These are phyloP conservation scores for Drosophila ezoana DNA, from an alignment of 2,888 invertebrate genomes.

Conservation along the genomic window DNA sequence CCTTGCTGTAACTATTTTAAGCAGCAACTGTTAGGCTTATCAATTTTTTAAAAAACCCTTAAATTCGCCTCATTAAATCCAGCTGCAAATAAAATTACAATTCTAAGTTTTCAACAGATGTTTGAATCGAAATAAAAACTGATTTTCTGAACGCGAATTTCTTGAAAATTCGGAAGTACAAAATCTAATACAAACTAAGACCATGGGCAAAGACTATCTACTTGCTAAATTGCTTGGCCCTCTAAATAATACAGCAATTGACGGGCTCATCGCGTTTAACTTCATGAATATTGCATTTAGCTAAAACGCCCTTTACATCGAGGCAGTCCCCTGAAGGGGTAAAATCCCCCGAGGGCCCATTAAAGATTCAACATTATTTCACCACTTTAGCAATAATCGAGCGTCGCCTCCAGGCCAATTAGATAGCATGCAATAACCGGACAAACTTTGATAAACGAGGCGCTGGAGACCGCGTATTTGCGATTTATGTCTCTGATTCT, in stretches of 20 bases:
- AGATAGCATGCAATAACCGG: constrained; percentile 68
- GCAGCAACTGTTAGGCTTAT: no score
- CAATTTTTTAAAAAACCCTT: no score
- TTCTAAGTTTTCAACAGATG: no score
- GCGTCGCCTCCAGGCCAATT: constrained; percentile 51
- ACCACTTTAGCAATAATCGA: constrained; percentile 46
- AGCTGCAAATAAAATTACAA: no score
- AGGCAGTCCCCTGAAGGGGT: neutral
- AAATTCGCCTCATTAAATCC: no score
- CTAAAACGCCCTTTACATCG: constrained; percentile 57
- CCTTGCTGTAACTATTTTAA: no score
- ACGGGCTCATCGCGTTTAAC: constrained; percentile 44
- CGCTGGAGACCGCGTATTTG: neutral
- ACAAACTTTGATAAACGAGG: neutral
- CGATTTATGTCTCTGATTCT: no score
- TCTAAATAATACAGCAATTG: constrained; percentile 62
- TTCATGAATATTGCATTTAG: constrained; percentile 69
- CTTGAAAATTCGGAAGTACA: no score
- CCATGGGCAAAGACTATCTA: no score
- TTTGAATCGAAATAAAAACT: no score
- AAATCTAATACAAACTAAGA: no score
- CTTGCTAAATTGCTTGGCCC: constrained; percentile 5
- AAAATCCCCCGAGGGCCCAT: constrained; percentile 28
- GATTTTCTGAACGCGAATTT: no score
- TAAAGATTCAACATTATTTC: constrained; percentile 61